Percentiles rank a stretch among this genome's conserved stretches.
phyloP scores from a whole-genome alignment of 2,797 vertebrate species.

The Naso thynnoides region DNA sequence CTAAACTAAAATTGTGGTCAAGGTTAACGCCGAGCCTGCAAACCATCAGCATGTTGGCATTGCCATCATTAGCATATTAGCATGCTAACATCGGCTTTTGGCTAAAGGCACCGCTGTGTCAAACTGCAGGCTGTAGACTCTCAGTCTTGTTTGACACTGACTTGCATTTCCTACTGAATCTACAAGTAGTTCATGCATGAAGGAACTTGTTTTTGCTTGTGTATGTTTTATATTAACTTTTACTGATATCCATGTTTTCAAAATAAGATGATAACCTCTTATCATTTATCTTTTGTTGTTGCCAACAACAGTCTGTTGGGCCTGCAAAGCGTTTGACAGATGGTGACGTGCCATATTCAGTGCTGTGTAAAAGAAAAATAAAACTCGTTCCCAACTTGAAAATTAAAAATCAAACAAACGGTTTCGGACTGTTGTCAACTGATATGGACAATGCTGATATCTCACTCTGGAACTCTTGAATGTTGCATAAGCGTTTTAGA shows the following conservation, averaged over 20 bases:
- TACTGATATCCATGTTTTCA: not conserved
- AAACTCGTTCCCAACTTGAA: not conserved
- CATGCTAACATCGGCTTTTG: too few relatives aligned
- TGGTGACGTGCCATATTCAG: slow-evolving; percentile 7
- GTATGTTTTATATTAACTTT: not conserved
- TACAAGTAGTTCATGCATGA: not conserved
- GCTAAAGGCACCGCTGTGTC: not conserved
- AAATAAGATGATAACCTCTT: not conserved
- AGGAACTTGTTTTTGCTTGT: not conserved
- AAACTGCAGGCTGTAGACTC: not conserved
- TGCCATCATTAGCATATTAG: too few relatives aligned
- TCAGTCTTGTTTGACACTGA: not conserved
- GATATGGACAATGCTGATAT: too few relatives aligned
- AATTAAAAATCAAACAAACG: not conserved
- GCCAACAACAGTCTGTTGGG: slow-evolving; percentile 4
- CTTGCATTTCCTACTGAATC: not conserved
- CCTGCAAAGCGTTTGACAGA: slow-evolving; percentile 3
- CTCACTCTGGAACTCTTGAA: too few relatives aligned
- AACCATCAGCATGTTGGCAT: too few relatives aligned
- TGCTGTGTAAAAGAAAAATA: not conserved
- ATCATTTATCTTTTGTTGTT: not conserved
- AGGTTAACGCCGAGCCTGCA: too few relatives aligned
- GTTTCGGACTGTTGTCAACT: too few relatives aligned
- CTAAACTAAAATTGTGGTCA: too few relatives aligned
- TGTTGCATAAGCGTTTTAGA: too few relatives aligned